These are phyloP conservation scores for Hydropsyche betteni DNA, from an alignment of 2,888 invertebrate species.

Conservation along the genomic window DNA sequence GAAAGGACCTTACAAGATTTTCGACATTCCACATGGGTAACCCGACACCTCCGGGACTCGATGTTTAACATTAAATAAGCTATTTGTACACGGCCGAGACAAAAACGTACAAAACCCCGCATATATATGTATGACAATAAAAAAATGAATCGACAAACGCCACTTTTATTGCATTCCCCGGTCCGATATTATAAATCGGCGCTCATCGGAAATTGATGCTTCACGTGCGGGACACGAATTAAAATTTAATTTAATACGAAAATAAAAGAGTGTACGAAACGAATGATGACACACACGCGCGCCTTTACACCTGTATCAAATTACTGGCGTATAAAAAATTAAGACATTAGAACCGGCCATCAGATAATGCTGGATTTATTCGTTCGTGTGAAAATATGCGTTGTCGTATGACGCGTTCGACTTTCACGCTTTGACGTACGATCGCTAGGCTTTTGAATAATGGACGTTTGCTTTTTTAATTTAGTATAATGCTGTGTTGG, in stretches of 20 bases:
- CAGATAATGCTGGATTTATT: conserved; percentile 42
- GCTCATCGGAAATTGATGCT: no score
- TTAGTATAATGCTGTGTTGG: no score
- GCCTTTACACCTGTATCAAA: conserved; percentile 40
- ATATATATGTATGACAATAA: no score
- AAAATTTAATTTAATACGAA: no score
- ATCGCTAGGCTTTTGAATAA: no score
- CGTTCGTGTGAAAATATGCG: not conserved
- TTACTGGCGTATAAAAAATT: conserved; percentile 44
- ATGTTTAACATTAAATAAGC: conserved; percentile 45
- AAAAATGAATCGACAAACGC: no score
- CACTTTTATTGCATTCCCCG: no score
- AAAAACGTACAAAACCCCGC: not conserved
- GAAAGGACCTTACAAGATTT: conserved; percentile 43
- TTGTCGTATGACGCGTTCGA: conserved; percentile 1
- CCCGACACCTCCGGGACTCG: conserved; percentile 46
- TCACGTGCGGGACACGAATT: no score
- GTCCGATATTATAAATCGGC: no score
- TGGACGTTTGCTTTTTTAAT: no score
- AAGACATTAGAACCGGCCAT: conserved; percentile 48
- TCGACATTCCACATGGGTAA: conserved; percentile 48
- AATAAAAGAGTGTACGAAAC: no score
- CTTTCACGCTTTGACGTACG: no score
- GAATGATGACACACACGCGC: not conserved
- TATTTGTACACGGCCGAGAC: conserved; percentile 37